Evolutionary conservation across 30 jellyfish, hydroid and myxozoan genomes (phyloP).

Genomic region (Turritopsis dohrnii): DNA sequence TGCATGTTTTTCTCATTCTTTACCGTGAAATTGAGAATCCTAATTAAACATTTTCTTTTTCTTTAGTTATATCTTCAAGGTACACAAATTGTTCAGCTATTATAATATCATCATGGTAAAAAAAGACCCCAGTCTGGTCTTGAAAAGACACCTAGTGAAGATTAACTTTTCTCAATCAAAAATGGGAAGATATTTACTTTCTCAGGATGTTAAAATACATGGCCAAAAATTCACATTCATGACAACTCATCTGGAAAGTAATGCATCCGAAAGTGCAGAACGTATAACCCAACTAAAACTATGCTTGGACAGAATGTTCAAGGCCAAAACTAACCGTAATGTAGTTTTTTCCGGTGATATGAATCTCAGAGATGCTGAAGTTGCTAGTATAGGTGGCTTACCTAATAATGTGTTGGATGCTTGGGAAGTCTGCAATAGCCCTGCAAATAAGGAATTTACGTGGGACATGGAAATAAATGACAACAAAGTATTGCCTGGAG

Average conservation of each 20-base stretch:
- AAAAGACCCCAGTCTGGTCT: slow-evolving; percentile 1
- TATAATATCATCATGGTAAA: slow-evolving; percentile 19
- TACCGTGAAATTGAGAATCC: no score
- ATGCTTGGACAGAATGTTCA: slow-evolving; percentile 33
- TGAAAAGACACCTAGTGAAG: not conserved
- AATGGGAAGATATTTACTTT: slow-evolving; percentile 66
- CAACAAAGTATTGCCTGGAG: slow-evolving; percentile 37
- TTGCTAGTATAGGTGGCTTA: slow-evolving; percentile 45
- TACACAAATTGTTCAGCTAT: not conserved
- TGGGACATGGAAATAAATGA: slow-evolving; percentile 75
- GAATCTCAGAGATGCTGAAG: slow-evolving; percentile 64
- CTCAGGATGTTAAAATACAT: slow-evolving; percentile 15
- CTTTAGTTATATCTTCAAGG: not conserved
- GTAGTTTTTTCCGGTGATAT: slow-evolving; percentile 81
- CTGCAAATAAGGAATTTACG: slow-evolving; percentile 32
- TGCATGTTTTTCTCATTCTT: no score
- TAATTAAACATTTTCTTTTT: not conserved
- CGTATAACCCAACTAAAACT: slow-evolving; percentile 42
- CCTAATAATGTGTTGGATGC: slow-evolving; percentile 51
- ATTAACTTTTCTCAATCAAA: slow-evolving; percentile 23
- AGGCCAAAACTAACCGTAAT: not conserved
- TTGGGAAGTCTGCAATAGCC: slow-evolving; percentile 63
- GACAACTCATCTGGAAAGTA: slow-evolving; percentile 81
- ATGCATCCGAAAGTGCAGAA: slow-evolving; percentile 20
- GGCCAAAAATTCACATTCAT: slow-evolving; percentile 39